Conservation (phyloP, 2,113 vertebrate species). For the Cromileptes altivelis region DNA sequence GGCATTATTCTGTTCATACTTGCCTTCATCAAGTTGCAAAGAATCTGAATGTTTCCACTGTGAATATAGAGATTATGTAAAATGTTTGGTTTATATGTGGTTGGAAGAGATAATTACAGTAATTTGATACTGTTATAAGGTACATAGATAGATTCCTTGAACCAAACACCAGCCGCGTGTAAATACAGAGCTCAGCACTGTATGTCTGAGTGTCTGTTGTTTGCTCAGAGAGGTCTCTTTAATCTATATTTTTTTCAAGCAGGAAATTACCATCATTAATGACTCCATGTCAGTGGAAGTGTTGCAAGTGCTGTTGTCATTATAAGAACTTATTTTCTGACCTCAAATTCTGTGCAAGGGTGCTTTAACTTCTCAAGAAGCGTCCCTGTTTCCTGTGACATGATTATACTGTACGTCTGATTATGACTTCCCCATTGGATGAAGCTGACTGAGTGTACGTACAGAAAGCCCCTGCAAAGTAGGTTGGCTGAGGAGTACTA, state of each 20-base stretch:
- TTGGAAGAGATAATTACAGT: neutral
- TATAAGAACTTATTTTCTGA: constrained; percentile 46
- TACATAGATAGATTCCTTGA: neutral
- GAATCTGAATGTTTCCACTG: constrained; percentile 11
- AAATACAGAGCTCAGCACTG: neutral
- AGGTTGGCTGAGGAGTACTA: too few relatives aligned
- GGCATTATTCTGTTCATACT: constrained; percentile 30
- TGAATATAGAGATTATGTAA: neutral
- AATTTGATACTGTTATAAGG: neutral
- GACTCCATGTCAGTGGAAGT: constrained; percentile 49
- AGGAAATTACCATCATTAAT: constrained; percentile 2
- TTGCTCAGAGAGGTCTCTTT: neutral
- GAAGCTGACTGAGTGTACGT: constrained; percentile 48
- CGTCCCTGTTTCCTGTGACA: constrained; percentile 56
- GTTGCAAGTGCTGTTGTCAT: constrained; percentile 48
- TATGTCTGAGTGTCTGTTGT: neutral
- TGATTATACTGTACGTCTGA: constrained; percentile 6
- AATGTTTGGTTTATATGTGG: neutral
- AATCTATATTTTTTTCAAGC: neutral
- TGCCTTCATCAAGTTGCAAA: neutral
- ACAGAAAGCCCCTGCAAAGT: too few relatives aligned
- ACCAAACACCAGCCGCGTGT: neutral
- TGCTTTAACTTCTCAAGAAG: constrained; percentile 66
- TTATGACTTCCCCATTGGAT: constrained; percentile 43
- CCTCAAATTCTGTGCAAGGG: constrained; percentile 30